phyloP scores from a whole-genome alignment of 2,113 vertebrate species.

The Chaetops frenatus region DNA sequence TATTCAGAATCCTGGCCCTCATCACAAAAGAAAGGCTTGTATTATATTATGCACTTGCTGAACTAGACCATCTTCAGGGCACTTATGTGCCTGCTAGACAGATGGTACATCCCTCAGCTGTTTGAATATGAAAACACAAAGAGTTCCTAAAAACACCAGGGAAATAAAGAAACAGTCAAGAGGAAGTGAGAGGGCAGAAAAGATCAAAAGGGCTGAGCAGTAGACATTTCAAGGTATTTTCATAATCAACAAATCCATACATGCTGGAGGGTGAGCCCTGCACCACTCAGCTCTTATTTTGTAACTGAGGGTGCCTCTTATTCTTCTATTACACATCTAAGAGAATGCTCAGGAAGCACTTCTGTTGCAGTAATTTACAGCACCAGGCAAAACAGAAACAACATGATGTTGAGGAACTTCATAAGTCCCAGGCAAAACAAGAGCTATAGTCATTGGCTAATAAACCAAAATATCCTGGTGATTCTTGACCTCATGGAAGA shows the following conservation, averaged over 20 bases:
- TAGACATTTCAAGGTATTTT: not conserved
- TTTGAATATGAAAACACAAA: not conserved
- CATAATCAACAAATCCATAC: not conserved
- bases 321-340: not conserved
- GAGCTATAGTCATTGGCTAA: not conserved
- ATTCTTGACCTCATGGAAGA: not conserved
- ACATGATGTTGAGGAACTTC: not conserved
- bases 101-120: not conserved
- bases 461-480: not conserved
- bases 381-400: not conserved
- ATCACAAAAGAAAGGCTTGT: not conserved
- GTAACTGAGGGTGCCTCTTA: not conserved
- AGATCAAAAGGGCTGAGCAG: not conserved
- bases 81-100: not conserved
- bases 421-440: not conserved
- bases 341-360: not conserved
- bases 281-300: not conserved
- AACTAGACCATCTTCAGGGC: not conserved
- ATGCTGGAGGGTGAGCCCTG: not conserved
- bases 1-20: not conserved
- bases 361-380: not conserved
- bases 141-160: not conserved
- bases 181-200: not conserved
- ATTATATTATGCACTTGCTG: not conserved
- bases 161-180: not conserved